Evolutionary conservation across 2,113 vertebrate species (phyloP).

Genomic region (Phalacrocorax aristotelis): DNA sequence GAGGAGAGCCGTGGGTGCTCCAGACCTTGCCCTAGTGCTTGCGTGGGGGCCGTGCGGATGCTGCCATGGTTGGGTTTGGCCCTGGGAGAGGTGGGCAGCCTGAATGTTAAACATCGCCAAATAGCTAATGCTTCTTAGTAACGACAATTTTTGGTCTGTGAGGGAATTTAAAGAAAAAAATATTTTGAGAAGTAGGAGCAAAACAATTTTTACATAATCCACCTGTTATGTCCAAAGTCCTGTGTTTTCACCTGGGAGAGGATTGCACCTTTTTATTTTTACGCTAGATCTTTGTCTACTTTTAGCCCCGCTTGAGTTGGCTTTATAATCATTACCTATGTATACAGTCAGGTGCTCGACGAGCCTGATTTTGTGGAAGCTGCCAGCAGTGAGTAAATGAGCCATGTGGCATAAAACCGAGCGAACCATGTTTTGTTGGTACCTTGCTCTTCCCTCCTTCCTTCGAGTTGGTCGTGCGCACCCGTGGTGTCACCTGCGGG

Average conservation of each 20-base stretch:
- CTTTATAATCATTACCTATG: conserved; percentile 53
- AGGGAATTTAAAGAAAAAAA: neutral
- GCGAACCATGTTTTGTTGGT: neutral
- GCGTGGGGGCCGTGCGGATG: neutral
- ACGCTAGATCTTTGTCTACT: conserved; percentile 25
- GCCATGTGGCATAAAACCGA: conserved; percentile 13
- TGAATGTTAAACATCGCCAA: neutral
- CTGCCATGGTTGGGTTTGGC: neutral
- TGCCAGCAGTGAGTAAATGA: conserved; percentile 53
- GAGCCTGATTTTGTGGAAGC: conserved; percentile 22
- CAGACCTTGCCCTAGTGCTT: neutral
- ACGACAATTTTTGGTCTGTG: neutral
- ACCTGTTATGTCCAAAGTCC: neutral
- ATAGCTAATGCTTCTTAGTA: neutral
- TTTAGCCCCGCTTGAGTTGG: conserved; percentile 33
- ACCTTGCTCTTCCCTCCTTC: neutral
- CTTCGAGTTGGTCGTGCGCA: accelerated
- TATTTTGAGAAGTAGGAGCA: neutral
- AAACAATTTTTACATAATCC: neutral
- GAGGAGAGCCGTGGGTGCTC: neutral
- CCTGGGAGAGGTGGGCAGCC: neutral
- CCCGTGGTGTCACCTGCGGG: neutral
- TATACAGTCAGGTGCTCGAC: conserved; percentile 33
- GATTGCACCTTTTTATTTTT: neutral
- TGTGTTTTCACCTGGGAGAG: conserved; percentile 11